Conservation (phyloP, 35 echinoderm and acorn worm species). For the Stichopus chloronotus region DNA sequence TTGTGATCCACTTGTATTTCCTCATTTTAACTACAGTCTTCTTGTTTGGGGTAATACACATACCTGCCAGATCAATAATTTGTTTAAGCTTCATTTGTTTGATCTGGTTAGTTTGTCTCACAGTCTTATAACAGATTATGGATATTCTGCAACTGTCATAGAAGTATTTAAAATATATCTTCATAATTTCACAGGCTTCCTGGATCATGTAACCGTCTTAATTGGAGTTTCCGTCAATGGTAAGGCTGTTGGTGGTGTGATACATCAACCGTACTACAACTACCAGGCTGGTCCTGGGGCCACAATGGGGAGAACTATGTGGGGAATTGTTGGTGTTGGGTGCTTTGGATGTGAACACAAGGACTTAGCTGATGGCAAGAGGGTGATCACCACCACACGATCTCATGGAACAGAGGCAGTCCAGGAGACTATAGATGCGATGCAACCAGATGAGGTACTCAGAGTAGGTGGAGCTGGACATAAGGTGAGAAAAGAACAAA, state of each 20-base stretch:
- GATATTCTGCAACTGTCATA: no score
- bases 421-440: conserved; percentile 90
- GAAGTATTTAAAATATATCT: no score
- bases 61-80: no score
- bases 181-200: conserved; percentile 7
- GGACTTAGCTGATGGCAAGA: conserved; percentile 63
- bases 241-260: conserved; percentile 83
- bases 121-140: no score
- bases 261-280: conserved; percentile 98
- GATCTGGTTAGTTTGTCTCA: no score
- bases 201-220: conserved; percentile 83
- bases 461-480: conserved; percentile 93
- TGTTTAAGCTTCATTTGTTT: no score
- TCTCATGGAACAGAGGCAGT: conserved; percentile 88
- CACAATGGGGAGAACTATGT: conserved; percentile 89
- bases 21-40: no score
- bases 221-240: conserved; percentile 96
- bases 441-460: conserved; percentile 87
- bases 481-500: conserved; percentile 63
- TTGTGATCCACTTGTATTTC: no score
- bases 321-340: conserved; percentile 87
- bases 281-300: conserved; percentile 68
- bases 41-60: no score
- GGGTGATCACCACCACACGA: conserved; percentile 89
- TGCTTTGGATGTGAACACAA: conserved; percentile 85